Evolutionary conservation across 2,797 vertebrate species (phyloP).

Genomic region (Syndactyla subalaris): DNA sequence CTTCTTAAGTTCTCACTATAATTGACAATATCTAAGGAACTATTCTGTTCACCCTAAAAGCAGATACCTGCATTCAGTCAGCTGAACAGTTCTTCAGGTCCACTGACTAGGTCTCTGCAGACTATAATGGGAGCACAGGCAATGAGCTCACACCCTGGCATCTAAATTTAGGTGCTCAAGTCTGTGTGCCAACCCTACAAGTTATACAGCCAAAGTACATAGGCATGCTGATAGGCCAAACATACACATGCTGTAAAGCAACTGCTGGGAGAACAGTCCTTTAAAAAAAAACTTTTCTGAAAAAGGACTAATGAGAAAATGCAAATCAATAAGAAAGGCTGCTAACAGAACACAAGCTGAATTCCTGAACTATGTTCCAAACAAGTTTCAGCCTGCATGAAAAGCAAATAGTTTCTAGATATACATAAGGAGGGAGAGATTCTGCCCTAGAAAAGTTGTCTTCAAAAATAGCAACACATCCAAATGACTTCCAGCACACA

Average conservation of each 20-base stretch:
- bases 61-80: not conserved
- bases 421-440: not conserved
- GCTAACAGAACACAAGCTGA: not conserved
- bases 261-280: not conserved
- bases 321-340: not conserved
- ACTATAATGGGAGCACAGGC: constrained; percentile 6
- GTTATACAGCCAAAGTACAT: constrained; percentile 22
- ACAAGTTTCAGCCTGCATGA: not conserved
- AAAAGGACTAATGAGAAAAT: not conserved
- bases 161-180: constrained; percentile 59
- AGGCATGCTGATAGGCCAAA: constrained; percentile 14
- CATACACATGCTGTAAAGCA: constrained; percentile 4
- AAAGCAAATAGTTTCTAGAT: constrained; percentile 24
- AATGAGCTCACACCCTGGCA: constrained; percentile 51
- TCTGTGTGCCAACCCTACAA: constrained; percentile 18
- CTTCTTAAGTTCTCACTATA: not conserved
- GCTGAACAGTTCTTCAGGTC: not conserved
- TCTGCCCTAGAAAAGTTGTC: not conserved
- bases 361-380: not conserved
- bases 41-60: not conserved
- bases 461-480: constrained; percentile 37
- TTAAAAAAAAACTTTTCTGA: not conserved
- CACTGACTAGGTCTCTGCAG: not conserved
- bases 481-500: not conserved
- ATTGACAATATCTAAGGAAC: not conserved